Evolutionary conservation across 2,113 vertebrate species (phyloP).

Genomic region (Anhinga rufa): DNA sequence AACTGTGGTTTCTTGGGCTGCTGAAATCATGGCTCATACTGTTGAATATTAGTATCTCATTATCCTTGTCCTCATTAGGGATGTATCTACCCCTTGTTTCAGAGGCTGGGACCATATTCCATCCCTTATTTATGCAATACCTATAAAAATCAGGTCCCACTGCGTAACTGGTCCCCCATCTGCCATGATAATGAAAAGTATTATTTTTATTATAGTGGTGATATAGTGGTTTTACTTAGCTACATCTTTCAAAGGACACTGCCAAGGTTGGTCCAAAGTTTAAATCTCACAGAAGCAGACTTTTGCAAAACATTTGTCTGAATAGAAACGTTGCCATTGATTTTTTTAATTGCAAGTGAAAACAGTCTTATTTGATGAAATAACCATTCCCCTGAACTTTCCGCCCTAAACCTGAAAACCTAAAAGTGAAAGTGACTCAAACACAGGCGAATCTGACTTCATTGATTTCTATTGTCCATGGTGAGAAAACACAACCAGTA

Average conservation of each 20-base stretch:
- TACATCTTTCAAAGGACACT: neutral
- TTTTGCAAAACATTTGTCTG: neutral
- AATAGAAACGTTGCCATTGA: neutral
- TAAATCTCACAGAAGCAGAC: neutral
- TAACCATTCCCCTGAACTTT: conserved; percentile 48
- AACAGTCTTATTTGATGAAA: conserved; percentile 37
- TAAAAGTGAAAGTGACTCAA: conserved; percentile 51
- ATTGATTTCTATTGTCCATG: conserved; percentile 32
- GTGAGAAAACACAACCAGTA: conserved; percentile 31
- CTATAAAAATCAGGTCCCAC: neutral
- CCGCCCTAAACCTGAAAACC: neutral
- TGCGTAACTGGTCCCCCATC: neutral
- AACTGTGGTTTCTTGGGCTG: neutral
- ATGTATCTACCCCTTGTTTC: neutral
- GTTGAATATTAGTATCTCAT: conserved; percentile 16
- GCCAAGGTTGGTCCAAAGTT: conserved; percentile 30
- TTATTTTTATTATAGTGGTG: neutral
- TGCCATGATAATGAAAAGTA: neutral
- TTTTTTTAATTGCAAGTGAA: conserved; percentile 60
- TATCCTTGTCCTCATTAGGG: neutral
- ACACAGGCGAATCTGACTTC: conserved; percentile 7
- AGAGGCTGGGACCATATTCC: neutral
- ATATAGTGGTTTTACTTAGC: neutral
- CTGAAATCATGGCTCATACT: neutral
- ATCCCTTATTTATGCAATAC: neutral